Evolutionary conservation across 2,113 vertebrate genomes (phyloP).

Genomic region (Bufo bufo): DNA sequence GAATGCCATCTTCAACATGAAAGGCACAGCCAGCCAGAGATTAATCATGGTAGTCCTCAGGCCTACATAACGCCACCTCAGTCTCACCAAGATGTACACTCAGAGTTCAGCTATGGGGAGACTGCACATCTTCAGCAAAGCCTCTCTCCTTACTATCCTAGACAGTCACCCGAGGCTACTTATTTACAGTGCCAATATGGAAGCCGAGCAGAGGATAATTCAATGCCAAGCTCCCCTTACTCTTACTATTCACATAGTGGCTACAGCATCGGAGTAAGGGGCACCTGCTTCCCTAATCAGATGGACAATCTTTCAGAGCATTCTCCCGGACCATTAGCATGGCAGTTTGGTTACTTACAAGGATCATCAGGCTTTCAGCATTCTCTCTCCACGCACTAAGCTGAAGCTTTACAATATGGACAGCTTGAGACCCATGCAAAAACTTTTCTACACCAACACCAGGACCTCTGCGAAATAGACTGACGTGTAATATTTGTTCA

Average conservation of each 20-base stretch:
- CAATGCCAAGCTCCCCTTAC: background rate
- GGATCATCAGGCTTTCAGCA: constrained; percentile 68
- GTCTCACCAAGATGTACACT: constrained; percentile 40
- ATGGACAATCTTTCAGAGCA: constrained; percentile 59
- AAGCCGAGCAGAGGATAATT: constrained; percentile 51
- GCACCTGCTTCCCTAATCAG: constrained; percentile 62
- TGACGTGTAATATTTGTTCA: background rate
- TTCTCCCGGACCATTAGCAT: constrained; percentile 43
- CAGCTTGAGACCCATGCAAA: background rate
- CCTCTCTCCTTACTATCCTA: constrained; percentile 53
- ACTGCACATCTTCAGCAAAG: background rate
- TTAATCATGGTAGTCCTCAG: background rate
- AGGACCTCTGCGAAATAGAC: background rate
- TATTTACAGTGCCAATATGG: constrained; percentile 53
- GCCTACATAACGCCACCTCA: constrained; percentile 44
- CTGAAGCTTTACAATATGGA: background rate
- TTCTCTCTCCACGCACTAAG: constrained; percentile 64
- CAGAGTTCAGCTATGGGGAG: constrained; percentile 31
- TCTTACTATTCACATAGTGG: constrained; percentile 39
- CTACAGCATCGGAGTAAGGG: constrained; percentile 57
- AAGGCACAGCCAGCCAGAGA: background rate
- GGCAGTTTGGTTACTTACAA: constrained; percentile 70
- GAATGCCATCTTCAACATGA: constrained; percentile 72
- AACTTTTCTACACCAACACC: background rate
- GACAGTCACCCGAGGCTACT: constrained; percentile 55